Evolutionary conservation across 2,888 invertebrate species (phyloP).

Genomic region (Meandrusa payeni): DNA sequence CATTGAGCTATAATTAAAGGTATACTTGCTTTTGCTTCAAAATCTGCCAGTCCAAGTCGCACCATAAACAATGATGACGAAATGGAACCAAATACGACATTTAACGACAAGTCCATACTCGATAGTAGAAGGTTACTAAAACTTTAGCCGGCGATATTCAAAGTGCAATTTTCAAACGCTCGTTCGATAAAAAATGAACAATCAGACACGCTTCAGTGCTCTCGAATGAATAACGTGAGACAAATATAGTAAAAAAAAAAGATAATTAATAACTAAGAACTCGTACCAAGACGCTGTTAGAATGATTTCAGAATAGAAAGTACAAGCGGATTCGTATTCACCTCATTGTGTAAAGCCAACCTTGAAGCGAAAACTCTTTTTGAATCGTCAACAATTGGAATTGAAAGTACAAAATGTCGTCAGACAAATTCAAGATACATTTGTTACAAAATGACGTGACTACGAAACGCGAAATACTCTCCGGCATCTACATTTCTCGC

Average conservation of each 20-base stretch:
- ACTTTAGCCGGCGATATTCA: constrained; percentile 32
- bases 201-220: constrained; percentile 20
- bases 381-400: constrained; percentile 13
- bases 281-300: constrained; percentile 81
- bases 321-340: constrained; percentile 43
- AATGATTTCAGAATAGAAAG: constrained; percentile 47
- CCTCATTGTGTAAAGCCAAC: constrained; percentile 43
- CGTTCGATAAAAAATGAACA: constrained; percentile 13
- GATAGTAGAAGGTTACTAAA: constrained; percentile 34
- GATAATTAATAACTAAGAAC: constrained; percentile 65
- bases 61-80: constrained; percentile 5
- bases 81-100: constrained; percentile 8
- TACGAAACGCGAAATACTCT: constrained; percentile 32
- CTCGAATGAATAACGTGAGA: constrained; percentile 48
- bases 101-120: constrained; percentile 37
- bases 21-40: constrained; percentile 22
- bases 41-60: constrained; percentile 19
- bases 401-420: too few relatives aligned
- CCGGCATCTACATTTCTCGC: constrained; percentile 74
- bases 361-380: constrained; percentile 19
- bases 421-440: too few relatives aligned
- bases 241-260: constrained; percentile 43
- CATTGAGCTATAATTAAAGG: too few relatives aligned
- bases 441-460: constrained; percentile 47
- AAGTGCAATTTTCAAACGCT: constrained; percentile 10